Evolutionary conservation across 2,113 vertebrate species (phyloP).

Genomic region (Euleptes europaea): DNA sequence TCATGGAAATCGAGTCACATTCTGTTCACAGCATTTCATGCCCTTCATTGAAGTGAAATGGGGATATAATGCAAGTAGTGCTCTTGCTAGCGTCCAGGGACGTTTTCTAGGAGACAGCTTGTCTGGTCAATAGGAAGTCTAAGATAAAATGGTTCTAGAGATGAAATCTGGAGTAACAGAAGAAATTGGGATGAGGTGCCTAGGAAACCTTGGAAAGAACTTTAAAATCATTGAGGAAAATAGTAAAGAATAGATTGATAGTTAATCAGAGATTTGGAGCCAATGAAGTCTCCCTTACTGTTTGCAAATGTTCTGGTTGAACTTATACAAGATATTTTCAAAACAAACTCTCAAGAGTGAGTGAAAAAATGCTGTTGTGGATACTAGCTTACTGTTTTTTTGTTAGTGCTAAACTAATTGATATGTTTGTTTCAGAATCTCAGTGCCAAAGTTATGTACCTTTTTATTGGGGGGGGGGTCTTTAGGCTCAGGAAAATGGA

Average conservation of each 20-base stretch:
- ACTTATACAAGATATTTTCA: background rate
- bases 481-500: too few relatives aligned
- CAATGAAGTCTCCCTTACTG: background rate
- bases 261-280: background rate
- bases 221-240: conserved; percentile 22
- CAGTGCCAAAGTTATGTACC: too few relatives aligned
- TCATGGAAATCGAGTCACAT: background rate
- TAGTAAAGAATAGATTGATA: background rate
- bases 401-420: too few relatives aligned
- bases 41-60: background rate
- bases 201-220: background rate
- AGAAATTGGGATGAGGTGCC: background rate
- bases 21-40: background rate
- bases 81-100: background rate
- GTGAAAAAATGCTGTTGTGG: too few relatives aligned
- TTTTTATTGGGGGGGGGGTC: too few relatives aligned
- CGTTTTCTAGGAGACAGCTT: background rate
- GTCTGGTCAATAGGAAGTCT: background rate
- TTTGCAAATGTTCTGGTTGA: background rate
- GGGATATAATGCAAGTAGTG: background rate
- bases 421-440: too few relatives aligned
- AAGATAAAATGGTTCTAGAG: background rate
- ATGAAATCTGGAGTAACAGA: background rate
- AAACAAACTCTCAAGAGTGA: too few relatives aligned
- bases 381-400: too few relatives aligned